These are phyloP conservation scores for Invenusta paracnida DNA, from an alignment of 2,888 invertebrate species.

Conservation along the genomic window DNA sequence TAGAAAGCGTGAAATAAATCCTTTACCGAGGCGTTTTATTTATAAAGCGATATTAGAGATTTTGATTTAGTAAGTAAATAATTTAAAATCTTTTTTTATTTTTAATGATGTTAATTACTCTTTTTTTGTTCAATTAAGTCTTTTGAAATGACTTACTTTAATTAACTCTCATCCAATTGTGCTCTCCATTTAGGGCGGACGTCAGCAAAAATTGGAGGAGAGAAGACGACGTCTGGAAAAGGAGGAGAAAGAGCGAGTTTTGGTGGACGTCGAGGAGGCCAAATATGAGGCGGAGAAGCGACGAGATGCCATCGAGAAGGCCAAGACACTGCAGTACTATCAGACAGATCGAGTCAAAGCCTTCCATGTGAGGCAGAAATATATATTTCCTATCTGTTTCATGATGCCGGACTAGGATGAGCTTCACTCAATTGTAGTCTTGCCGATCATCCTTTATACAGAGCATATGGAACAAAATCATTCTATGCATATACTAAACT, in stretches of 20 bases:
- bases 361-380: slow-evolving; percentile 58
- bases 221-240: slow-evolving; percentile 55
- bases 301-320: slow-evolving; percentile 59
- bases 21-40: no score
- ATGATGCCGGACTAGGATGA: no score
- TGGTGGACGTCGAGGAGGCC: slow-evolving; percentile 58
- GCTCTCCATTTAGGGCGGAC: slow-evolving; percentile 57
- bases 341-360: slow-evolving; percentile 60
- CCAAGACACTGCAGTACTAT: slow-evolving; percentile 60
- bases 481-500: not conserved
- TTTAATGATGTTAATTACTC: no score
- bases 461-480: no score
- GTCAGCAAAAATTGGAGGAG: slow-evolving; percentile 58
- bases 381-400: not conserved
- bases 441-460: no score
- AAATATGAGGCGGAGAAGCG: slow-evolving; percentile 57
- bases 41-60: no score
- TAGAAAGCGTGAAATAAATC: no score
- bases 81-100: no score
- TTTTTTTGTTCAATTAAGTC: not conserved
- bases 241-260: slow-evolving; percentile 57
- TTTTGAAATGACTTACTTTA: no score
- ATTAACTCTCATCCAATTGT: no score
- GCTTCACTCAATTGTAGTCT: no score
- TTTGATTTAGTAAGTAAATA: no score